Conservation (phyloP, 37 sponge, comb jelly and placozoan species). For the Cliona cf. orientalis region DNA sequence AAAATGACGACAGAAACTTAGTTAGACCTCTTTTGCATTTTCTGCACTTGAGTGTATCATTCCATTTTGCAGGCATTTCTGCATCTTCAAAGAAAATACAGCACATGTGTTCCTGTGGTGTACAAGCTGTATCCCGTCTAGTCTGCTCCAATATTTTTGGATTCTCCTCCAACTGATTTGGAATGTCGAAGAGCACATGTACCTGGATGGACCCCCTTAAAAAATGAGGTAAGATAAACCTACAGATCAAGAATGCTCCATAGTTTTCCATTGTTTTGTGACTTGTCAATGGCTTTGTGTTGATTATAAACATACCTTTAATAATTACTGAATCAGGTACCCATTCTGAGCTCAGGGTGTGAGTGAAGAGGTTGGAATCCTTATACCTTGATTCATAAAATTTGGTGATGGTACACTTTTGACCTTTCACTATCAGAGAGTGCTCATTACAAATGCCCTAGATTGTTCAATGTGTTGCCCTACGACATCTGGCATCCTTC, state of each 20-base stretch:
- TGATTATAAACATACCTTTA: constrained; percentile 13
- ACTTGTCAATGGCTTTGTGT: neutral
- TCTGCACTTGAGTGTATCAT: constrained; percentile 20
- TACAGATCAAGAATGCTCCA: neutral
- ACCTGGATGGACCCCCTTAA: neutral
- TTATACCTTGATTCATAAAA: no score
- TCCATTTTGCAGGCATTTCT: constrained; percentile 5
- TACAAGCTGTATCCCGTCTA: neutral
- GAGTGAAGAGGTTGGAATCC: no score
- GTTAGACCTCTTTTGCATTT: constrained; percentile 11
- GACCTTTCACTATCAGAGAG: no score
- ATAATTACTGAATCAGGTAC: neutral
- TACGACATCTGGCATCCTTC: no score
- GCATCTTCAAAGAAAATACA: neutral
- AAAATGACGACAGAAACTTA: neutral
- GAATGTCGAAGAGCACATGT: constrained; percentile 9
- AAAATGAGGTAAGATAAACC: neutral
- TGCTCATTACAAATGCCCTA: no score
- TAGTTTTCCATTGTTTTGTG: constrained; percentile 10
- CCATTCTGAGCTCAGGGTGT: neutral
- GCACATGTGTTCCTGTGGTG: neutral
- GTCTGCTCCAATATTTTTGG: constrained; percentile 6
- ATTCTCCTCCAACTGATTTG: neutral
- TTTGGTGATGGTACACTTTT: no score
- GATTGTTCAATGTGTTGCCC: no score